phyloP scores from a whole-genome alignment of 2,113 vertebrate genomes.

The Hyperopisus bebe region DNA sequence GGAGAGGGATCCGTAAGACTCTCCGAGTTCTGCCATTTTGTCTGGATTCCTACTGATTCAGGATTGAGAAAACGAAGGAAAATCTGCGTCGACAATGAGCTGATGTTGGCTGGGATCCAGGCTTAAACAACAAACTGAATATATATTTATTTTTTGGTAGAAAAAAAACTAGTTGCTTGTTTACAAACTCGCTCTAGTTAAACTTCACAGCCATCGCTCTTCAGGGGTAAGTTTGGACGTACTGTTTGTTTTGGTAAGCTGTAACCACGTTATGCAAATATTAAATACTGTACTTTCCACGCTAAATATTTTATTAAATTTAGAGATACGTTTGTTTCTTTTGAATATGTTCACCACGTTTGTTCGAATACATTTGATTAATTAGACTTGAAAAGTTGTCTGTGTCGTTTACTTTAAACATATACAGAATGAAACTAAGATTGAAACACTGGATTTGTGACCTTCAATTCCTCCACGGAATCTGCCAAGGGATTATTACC shows the following conservation, averaged over 20 bases:
- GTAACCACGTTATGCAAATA: not conserved
- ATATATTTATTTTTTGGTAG: not conserved
- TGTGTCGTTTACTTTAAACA: not conserved
- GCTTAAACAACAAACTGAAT: not conserved
- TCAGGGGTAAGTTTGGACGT: not conserved
- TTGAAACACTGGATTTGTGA: not conserved
- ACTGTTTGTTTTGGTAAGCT: not conserved
- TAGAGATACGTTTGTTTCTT: not conserved
- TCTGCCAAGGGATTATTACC: not conserved
- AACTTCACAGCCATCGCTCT: not conserved
- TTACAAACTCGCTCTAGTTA: not conserved
- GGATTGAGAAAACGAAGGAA: constrained; percentile 3
- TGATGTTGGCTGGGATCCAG: constrained; percentile 1
- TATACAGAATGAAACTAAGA: not conserved
- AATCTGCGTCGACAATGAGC: constrained; percentile 38
- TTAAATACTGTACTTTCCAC: not conserved
- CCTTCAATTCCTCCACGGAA: not conserved
- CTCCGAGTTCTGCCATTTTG: constrained; percentile 67
- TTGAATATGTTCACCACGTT: not conserved
- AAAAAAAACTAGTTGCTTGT: not conserved
- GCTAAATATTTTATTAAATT: not conserved
- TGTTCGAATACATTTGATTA: not conserved
- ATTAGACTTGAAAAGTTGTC: not conserved
- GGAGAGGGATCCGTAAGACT: constrained; percentile 38
- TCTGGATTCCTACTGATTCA: constrained; percentile 19